These are phyloP conservation scores for Drosophila dives DNA, from an alignment of 2,888 invertebrate species.

Conservation along the genomic window DNA sequence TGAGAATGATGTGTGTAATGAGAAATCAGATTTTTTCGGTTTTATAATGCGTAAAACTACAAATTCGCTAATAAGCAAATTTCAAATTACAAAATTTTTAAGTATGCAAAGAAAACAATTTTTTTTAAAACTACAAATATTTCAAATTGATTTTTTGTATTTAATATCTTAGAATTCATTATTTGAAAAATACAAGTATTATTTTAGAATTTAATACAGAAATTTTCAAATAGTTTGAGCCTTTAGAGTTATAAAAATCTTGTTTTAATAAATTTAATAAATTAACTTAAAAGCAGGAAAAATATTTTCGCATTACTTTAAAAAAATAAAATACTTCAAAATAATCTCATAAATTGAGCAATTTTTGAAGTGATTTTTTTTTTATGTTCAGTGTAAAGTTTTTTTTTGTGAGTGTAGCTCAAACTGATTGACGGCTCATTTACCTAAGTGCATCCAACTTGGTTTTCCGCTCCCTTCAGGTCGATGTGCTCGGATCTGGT, in stretches of 20 bases:
- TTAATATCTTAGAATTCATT: not conserved
- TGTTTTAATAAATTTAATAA: not conserved
- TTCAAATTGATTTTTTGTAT: not conserved
- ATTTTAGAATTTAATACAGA: not conserved
- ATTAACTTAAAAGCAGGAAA: not conserved
- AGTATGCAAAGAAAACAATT: too few relatives aligned
- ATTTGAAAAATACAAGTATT: not conserved
- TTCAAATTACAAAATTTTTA: too few relatives aligned
- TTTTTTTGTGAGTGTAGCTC: not conserved
- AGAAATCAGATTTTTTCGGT: not conserved
- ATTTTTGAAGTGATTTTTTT: not conserved
- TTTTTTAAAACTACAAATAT: not conserved
- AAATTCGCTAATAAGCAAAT: too few relatives aligned
- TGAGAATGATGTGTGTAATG: too few relatives aligned
- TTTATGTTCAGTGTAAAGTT: not conserved
- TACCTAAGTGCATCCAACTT: not conserved
- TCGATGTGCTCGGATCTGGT: slow-evolving; percentile 99
- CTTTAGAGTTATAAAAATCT: not conserved
- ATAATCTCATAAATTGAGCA: not conserved
- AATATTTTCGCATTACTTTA: not conserved
- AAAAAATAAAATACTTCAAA: too few relatives aligned
- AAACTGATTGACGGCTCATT: slow-evolving; percentile 1
- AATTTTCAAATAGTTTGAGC: not conserved
- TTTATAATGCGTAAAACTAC: too few relatives aligned
- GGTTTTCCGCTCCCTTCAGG: slow-evolving; percentile 85